A percentile compares a stretch with the other conserved stretches of the same genome.
phyloP scores from a whole-genome alignment of 2,797 vertebrate genomes.

The Brotula barbata region DNA sequence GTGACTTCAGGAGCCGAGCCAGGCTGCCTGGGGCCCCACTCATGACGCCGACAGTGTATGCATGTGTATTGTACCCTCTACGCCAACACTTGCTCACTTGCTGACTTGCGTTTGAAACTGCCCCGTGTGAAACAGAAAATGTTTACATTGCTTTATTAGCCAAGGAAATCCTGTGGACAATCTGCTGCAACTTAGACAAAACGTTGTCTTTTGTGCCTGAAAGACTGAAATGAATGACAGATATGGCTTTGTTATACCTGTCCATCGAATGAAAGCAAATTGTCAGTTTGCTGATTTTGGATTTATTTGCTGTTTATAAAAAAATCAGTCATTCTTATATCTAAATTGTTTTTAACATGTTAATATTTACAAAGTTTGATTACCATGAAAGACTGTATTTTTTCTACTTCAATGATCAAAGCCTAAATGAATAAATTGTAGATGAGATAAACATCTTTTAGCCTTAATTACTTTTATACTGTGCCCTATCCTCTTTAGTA shows the following conservation, averaged over 20 bases:
- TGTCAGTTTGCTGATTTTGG: background rate
- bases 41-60: background rate
- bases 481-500: slow-evolving; percentile 36
- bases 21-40: background rate
- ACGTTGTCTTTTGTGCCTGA: slow-evolving; percentile 28
- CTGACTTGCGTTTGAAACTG: slow-evolving; percentile 6
- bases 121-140: slow-evolving; percentile 18
- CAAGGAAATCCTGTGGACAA: slow-evolving; percentile 13
- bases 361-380: slow-evolving; percentile 49
- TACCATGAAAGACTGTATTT: slow-evolving; percentile 47
- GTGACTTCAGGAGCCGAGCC: slow-evolving; percentile 10
- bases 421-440: slow-evolving; percentile 39
- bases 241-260: slow-evolving; percentile 7
- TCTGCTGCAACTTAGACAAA: slow-evolving; percentile 28
- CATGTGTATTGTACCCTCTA: slow-evolving; percentile 15
- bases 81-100: slow-evolving; percentile 5
- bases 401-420: slow-evolving; percentile 45
- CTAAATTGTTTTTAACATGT: slow-evolving; percentile 36
- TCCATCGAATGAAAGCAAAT: slow-evolving; percentile 13
- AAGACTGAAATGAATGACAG: slow-evolving; percentile 23
- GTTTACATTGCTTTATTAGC: slow-evolving; percentile 39
- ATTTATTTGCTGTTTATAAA: slow-evolving; percentile 13
- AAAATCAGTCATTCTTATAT: slow-evolving; percentile 28
- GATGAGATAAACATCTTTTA: slow-evolving; percentile 16
- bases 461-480: slow-evolving; percentile 46